These are phyloP conservation scores for Eupleurogrammus muticus DNA, from an alignment of 2,797 vertebrate species.

Conservation along the genomic window DNA sequence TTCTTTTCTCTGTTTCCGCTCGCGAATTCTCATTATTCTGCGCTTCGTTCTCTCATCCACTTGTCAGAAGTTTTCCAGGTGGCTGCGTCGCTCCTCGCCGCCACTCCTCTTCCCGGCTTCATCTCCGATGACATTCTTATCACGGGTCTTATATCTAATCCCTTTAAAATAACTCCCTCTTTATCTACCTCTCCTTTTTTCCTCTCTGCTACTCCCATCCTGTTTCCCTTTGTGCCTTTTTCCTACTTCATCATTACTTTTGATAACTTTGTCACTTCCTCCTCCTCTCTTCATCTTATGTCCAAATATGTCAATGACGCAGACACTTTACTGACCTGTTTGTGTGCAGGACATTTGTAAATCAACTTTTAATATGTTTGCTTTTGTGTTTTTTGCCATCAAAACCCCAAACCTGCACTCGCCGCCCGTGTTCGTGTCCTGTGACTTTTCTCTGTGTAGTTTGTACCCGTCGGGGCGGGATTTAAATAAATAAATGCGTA, in stretches of 20 bases:
- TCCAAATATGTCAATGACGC: not conserved
- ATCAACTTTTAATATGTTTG: not conserved
- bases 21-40: conserved; percentile 62
- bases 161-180: conserved; percentile 45
- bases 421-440: not conserved
- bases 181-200: conserved; percentile 30
- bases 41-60: conserved; percentile 47
- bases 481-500: not conserved
- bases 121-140: conserved; percentile 63
- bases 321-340: conserved; percentile 5
- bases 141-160: conserved; percentile 53
- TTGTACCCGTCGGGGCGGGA: not conserved
- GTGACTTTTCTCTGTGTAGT: conserved; percentile 8
- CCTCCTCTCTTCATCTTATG: conserved; percentile 13
- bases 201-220: conserved; percentile 20
- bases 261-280: conserved; percentile 39
- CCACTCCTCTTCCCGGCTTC: conserved; percentile 40
- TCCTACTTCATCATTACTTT: conserved; percentile 38
- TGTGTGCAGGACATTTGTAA: not conserved
- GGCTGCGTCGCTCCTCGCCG: conserved; percentile 49
- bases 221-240: conserved; percentile 29
- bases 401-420: not conserved
- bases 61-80: conserved; percentile 66
- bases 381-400: not conserved
- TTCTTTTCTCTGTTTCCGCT: conserved; percentile 35